Evolutionary conservation across 2,888 invertebrate species (phyloP).

Genomic region (Scaptomyza reducta): DNA sequence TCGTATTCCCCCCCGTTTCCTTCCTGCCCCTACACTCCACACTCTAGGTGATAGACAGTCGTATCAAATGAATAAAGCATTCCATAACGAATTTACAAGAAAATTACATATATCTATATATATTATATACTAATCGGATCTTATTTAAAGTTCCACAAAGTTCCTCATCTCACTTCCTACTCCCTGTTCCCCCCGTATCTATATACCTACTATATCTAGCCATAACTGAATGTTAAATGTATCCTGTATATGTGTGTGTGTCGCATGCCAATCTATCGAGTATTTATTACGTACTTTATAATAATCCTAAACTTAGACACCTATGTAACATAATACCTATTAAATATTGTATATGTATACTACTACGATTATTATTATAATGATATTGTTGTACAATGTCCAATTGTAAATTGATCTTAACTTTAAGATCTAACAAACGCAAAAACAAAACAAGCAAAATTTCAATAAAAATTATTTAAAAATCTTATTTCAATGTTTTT

Average conservation of each 20-base stretch:
- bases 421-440: conserved; percentile 53
- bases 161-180: not conserved
- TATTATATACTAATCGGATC: conserved; percentile 28
- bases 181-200: conserved; percentile 2
- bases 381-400: conserved; percentile 78
- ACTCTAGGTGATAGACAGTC: conserved; percentile 57
- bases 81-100: conserved; percentile 71
- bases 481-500: conserved; percentile 24
- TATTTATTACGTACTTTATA: conserved; percentile 9
- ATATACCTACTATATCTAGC: conserved; percentile 25
- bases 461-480: conserved; percentile 68
- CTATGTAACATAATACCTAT: conserved; percentile 40
- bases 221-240: conserved; percentile 33
- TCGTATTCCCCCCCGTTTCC: conserved; percentile 52
- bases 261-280: conserved; percentile 52
- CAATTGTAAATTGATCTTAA: conserved; percentile 77
- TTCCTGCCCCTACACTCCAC: conserved; percentile 32
- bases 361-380: conserved; percentile 27
- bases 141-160: conserved; percentile 45
- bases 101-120: conserved; percentile 45
- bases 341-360: conserved; percentile 27
- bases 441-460: conserved; percentile 27
- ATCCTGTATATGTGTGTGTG: conserved; percentile 27
- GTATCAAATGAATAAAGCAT: conserved; percentile 63
- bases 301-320: conserved; percentile 30